Percentiles rank a stretch among this genome's conserved stretches.
These are phyloP conservation scores for Heliconius cydno DNA, from an alignment of 2,888 invertebrate genomes.

Conservation along the genomic window DNA sequence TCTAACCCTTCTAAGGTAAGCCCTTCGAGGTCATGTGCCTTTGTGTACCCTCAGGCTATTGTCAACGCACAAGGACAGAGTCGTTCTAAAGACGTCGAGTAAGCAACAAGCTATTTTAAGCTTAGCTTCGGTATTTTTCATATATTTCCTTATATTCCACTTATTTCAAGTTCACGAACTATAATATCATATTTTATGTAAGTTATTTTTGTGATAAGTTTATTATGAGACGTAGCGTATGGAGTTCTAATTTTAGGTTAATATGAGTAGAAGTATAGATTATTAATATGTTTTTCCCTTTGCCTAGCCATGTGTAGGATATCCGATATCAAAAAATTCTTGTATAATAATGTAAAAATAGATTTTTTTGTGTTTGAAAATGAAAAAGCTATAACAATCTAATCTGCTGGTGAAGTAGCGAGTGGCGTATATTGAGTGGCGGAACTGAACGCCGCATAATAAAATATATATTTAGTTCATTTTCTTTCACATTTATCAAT, in stretches of 20 bases:
- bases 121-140: constrained; percentile 2
- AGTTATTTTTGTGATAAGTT: background rate
- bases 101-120: constrained; percentile 20
- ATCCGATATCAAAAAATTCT: too few species aligned
- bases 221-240: background rate
- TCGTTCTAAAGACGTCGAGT: constrained; percentile 10
- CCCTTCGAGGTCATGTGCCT: constrained; percentile 33
- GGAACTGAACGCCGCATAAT: background rate
- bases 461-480: background rate
- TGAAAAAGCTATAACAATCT: too few species aligned
- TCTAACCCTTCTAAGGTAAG: constrained; percentile 13
- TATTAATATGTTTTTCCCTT: too few species aligned
- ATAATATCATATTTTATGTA: background rate
- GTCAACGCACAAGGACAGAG: constrained; percentile 26
- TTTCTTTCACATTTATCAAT: background rate
- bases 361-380: too few species aligned
- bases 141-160: constrained; percentile 3
- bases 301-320: too few species aligned
- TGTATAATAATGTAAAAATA: too few species aligned
- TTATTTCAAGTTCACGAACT: background rate
- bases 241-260: background rate
- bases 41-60: constrained; percentile 7
- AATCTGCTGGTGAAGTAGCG: too few species aligned
- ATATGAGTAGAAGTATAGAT: too few species aligned
- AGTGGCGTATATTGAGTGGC: background rate